Evolutionary conservation across 2,888 invertebrate genomes (phyloP), one percentile per base, ranked within the genome.

Genomic region (Lottia scabra): DNA sequence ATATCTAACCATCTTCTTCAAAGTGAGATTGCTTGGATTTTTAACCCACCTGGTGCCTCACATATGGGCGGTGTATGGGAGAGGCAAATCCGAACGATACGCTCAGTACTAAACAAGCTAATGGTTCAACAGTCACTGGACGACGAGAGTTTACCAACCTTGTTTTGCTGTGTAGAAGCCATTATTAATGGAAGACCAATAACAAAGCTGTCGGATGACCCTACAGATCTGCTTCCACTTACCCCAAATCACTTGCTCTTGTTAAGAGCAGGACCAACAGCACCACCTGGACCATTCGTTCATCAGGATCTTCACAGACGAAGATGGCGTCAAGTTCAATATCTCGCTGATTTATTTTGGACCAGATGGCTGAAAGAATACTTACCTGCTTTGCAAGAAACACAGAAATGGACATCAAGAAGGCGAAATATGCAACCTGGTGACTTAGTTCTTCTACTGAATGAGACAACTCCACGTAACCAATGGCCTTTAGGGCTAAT

Each of bases 141-240:
- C 64, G 75, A 77, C 44, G 74, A 78, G 64, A 62, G 64, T 4
- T 67, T 80, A 2, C 48, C 43, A 5, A 79, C 79, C 16, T 63
- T 79, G 2, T 45, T 79, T 62, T 75, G 74, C 19, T 75, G 77
- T 45, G 63, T 74, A 15, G 76, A 76, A 64, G 23, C 67, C 13
- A 72, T 78, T 12, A 13, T 79, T 13, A 79, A 79, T 56, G 64
- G 67, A 23, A 44, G 79, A 27, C 78, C 79, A n/a, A 71, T 76
- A 13, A 76, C 79, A 0, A 62, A n/a, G 10, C 43, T 30, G 6
- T 66, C 74, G 13, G 71, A 78, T 70, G n/a, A 67, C 26, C 63
- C 8, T 23, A 48, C 45, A 23, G 75, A 76, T 64, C 43, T 69
- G 15, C 69, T 71, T 45, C 67, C 77, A 6, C 56, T 78, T 0